phyloP scores from a whole-genome alignment of 2,888 invertebrate species.

The Macrophya alboannulata region DNA sequence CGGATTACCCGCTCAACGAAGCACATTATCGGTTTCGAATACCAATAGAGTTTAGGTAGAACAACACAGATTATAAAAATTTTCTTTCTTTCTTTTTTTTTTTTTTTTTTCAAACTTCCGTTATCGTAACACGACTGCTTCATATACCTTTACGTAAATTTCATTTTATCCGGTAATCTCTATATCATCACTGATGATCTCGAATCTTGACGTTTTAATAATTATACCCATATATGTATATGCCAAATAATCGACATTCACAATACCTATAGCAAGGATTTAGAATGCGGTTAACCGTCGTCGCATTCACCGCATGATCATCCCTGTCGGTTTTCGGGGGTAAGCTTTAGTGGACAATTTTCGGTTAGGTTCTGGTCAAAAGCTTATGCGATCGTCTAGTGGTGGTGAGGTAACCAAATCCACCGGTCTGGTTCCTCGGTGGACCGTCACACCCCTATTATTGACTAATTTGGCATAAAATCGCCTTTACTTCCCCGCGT shows the following conservation, averaged over 20 bases:
- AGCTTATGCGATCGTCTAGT: slow-evolving; percentile 37
- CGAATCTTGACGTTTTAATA: background rate
- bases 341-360: slow-evolving; percentile 38
- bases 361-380: slow-evolving; percentile 40
- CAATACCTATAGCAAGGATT: background rate
- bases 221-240: no score
- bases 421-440: background rate
- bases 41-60: slow-evolving; percentile 10
- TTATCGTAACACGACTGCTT: background rate
- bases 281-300: background rate
- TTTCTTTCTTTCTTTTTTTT: no score
- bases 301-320: slow-evolving; percentile 5
- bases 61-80: background rate
- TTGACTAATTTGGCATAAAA: slow-evolving; percentile 43
- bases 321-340: background rate
- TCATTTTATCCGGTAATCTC: background rate
- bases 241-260: no score
- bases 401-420: slow-evolving; percentile 33
- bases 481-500: background rate
- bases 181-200: background rate
- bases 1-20: slow-evolving; percentile 19
- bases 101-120: background rate
- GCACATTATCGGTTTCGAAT: slow-evolving; percentile 45
- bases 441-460: slow-evolving; percentile 36
- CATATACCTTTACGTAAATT: background rate